Evolutionary conservation across 1,140 invertebrate species (phyloP).

Genomic region (Popillia japonica): DNA sequence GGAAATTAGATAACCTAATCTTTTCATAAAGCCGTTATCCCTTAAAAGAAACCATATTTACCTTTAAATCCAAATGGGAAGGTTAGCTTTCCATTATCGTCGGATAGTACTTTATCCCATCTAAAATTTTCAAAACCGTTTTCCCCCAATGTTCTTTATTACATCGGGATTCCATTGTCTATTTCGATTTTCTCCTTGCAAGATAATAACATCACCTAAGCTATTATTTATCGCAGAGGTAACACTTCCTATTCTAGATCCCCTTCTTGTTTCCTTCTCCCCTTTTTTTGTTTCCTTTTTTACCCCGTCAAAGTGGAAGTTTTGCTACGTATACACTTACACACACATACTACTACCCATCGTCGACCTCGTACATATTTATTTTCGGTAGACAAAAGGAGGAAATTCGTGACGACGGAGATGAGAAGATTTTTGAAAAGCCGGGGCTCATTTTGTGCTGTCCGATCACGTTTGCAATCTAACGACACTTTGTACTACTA

Average conservation of each 20-base stretch:
- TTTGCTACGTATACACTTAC: neutral
- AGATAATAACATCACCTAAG: constrained; percentile 11
- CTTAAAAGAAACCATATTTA: too few relatives aligned
- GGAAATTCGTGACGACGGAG: constrained; percentile 1
- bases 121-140: too few relatives aligned
- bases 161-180: neutral
- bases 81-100: too few relatives aligned
- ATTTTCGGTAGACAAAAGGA: constrained; percentile 11
- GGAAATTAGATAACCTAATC: too few relatives aligned
- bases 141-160: neutral
- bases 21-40: too few relatives aligned
- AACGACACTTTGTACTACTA: constrained; percentile 14
- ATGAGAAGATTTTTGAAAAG: constrained; percentile 19
- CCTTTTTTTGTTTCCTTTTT: neutral
- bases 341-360: neutral
- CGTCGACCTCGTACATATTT: neutral
- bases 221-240: constrained; percentile 2
- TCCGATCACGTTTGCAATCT: constrained; percentile 17
- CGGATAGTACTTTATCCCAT: too few relatives aligned
- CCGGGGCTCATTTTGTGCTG: constrained; percentile 7
- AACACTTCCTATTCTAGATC: neutral
- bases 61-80: too few relatives aligned
- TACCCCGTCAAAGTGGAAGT: neutral
- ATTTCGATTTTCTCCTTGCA: neutral
- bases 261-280: neutral